These are phyloP conservation scores for Hemithea aestivaria DNA, from an alignment of 2,888 invertebrate genomes.

Conservation along the genomic window DNA sequence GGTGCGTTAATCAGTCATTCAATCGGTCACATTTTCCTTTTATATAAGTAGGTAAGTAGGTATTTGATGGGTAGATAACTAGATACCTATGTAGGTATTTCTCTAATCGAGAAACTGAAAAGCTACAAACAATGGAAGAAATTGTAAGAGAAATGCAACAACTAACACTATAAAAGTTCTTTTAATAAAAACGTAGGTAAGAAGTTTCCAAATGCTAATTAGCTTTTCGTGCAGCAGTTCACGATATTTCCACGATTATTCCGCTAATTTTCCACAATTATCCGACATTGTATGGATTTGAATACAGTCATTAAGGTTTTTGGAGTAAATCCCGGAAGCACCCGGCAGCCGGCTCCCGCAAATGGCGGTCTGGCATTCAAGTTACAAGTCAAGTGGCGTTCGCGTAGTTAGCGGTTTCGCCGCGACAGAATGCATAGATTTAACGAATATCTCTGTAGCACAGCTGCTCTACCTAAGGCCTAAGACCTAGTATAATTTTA, in stretches of 20 bases:
- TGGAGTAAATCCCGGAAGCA: slow-evolving; percentile 31
- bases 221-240: slow-evolving; percentile 41
- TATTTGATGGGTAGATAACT: too few species aligned
- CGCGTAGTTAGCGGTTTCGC: slow-evolving; percentile 49
- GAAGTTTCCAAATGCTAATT: slow-evolving; percentile 32
- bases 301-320: slow-evolving; percentile 36
- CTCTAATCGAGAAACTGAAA: too few species aligned
- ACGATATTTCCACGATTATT: slow-evolving; percentile 37
- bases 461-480: too few species aligned
- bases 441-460: too few species aligned
- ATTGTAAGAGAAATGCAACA: too few species aligned
- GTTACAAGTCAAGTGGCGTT: slow-evolving; percentile 39
- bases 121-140: too few species aligned
- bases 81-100: too few species aligned
- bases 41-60: too few species aligned
- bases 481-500: too few species aligned
- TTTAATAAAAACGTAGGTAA: slow-evolving; percentile 7
- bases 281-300: slow-evolving; percentile 30
- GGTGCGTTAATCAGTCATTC: too few species aligned
- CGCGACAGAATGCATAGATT: slow-evolving; percentile 38
- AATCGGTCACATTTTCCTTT: too few species aligned
- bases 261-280: slow-evolving; percentile 39
- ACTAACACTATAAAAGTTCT: too few species aligned
- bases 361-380: slow-evolving; percentile 36
- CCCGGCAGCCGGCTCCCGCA: slow-evolving; percentile 28